Base-by-base conservation (phyloP, 2,113 vertebrate species). In the Chrysemys picta region DNA sequence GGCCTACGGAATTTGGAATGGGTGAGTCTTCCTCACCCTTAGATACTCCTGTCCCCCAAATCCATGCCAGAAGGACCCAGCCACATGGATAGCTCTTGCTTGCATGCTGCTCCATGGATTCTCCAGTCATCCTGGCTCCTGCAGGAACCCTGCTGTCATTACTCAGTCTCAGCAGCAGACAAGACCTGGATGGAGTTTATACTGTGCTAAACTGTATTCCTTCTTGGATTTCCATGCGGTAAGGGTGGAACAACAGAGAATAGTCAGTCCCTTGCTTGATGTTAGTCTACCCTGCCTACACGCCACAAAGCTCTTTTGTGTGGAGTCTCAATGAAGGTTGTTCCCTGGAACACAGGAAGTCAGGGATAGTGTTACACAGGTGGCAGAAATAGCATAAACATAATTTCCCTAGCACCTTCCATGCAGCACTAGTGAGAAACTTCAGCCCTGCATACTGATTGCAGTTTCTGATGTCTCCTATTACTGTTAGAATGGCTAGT, bases 31-130 rank as follows among this genome's bases (percentile, higher is more conserved):
- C 82, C 90, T 42, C 52, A 42, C 53, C 38, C 24, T 25, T 75
- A 75, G 72, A 25, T 22, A 6, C 10, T 52, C 91, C 94, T 89
- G 52, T 22, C 56, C 21, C 14, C 17, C 14, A 21, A 38, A 8
- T 54, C 12, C 12, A 78, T 57, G 1, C 4, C 25, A 27, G 50
- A 45, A 90, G 83, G 27, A 62, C 62, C 87, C 57, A 38, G 95
- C 9, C 14, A 10, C 22, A 19, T 0, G 0, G 21, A 75, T 6
- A 42, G 16, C 54, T 95, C 89, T 89, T 0, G 0, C 12, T 90
- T 87, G 31, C 31, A 35, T n/a, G 62, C 62, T n/a, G 35, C 31
- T 17, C 57, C 50, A 13, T 49, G 89, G 45, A 87, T 72, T 87
- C 42, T 2, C 29, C 35, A 31, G 53, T 31, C 53, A 49, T 53